A percentile compares a stretch with the other conserved stretches of the same genome.
These are phyloP conservation scores for Drosophila paulistorum DNA, from an alignment of 1,140 invertebrate species.

Conservation along the genomic window DNA sequence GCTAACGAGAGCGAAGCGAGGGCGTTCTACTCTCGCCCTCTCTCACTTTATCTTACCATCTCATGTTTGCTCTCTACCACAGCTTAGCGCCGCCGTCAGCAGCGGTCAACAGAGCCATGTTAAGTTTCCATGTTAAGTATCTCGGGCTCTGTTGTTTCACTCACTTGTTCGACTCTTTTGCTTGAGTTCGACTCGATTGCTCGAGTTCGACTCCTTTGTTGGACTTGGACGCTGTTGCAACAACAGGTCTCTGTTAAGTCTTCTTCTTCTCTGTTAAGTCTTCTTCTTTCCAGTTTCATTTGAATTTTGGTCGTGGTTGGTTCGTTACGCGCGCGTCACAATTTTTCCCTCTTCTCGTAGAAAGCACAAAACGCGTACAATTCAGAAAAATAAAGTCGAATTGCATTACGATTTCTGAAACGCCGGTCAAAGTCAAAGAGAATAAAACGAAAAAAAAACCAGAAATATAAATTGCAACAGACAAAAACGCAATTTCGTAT, in stretches of 20 bases:
- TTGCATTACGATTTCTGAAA: slow-evolving; percentile 17
- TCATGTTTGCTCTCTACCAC: too few species aligned
- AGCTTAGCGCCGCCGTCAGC: slow-evolving; percentile 5
- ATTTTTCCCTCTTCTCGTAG: not conserved
- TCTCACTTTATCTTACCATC: not conserved
- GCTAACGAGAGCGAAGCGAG: slow-evolving; percentile 19
- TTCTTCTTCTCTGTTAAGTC: slow-evolving; percentile 1
- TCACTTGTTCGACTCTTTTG: too few species aligned
- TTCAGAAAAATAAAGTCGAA: slow-evolving; percentile 9
- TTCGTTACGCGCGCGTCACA: slow-evolving; percentile 40
- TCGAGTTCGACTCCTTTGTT: too few species aligned
- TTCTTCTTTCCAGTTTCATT: slow-evolving; percentile 13
- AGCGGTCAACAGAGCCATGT: slow-evolving; percentile 30
- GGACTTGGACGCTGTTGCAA: not conserved
- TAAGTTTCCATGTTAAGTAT: not conserved
- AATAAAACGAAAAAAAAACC: too few species aligned
- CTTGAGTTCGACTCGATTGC: too few species aligned
- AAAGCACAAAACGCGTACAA: slow-evolving; percentile 2
- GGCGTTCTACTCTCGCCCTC: slow-evolving; percentile 13
- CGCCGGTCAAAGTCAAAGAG: slow-evolving; percentile 6
- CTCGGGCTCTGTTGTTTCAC: too few species aligned
- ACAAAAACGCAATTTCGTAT: slow-evolving; percentile 4
- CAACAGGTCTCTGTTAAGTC: not conserved
- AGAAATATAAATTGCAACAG: not conserved
- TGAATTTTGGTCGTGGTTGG: slow-evolving; percentile 34